Base-by-base conservation (phyloP, 2,113 vertebrate genomes). In the Clinocottus analis region DNA sequence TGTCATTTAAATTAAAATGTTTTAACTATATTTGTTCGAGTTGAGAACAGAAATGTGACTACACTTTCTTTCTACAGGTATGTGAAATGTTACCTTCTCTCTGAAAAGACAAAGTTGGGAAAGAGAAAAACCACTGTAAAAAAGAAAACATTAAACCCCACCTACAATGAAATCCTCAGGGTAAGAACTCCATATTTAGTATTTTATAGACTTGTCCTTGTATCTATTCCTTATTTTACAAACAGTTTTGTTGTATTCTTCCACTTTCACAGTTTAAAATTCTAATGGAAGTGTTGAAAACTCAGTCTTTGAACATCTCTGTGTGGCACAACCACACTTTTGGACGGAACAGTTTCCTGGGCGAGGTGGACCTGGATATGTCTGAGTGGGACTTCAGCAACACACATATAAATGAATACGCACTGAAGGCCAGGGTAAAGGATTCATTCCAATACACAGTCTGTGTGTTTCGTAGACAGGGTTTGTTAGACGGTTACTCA, bases 271-370 rank as follows among this genome's bases (percentile, higher is more conserved):
- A 99, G 98, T 99, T 97, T 87, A 98, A 97, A 94, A 90, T 96
- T 31, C 86, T 89, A 60, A 95, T 96, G 69, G 88, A 87, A 12
- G 69, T 88, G 43, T 84, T 99, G 79, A 95, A 94, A 88, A 92
- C 88, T 29, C 96, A 96, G 79, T 96, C 71, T 8, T 76, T 99
- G 81, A 97, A 96, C 79, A 25, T 98, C 41, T 99, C 98, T 0
- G 97, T 99, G 55, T 99, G 98, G 97, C 98, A 99, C 85, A 94
- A 97, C 3, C 96, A 97, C 83, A 95, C 91, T 0, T 97, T 99
- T 92, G 96, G 97, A 16, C 94, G 95, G 47, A 99, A 97, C 79
- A 96, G 93, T 82, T 99, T 99, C 86, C 95, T 99, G 66, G 98
- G 98, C 4, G 97, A 99, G 85, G 96, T 97, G 72, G 96, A 98